Base-by-base conservation (phyloP, 2,888 invertebrate genomes). In the Microplitis manilae region DNA sequence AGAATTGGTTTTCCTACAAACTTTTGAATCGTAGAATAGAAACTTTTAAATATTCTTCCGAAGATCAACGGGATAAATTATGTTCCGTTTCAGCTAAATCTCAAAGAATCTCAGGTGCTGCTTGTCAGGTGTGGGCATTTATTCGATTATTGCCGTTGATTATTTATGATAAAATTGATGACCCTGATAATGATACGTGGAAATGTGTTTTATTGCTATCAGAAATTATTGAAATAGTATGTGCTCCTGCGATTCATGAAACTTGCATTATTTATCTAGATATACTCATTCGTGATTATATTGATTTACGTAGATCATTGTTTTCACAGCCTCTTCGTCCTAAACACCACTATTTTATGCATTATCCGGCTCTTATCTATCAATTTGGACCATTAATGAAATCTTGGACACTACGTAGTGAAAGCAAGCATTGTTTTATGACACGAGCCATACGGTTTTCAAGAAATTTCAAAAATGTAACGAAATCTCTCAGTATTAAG, bases 191-290 rank as follows among this genome's bases (percentile, higher is more conserved):
- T 71, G 74, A 81, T 38, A 67, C 69, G 5, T 84, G 83, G 83
- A 59, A 30, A n/a, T 68, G 41, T 59, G 59, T 83, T 40, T 9
- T 83, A 7, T 20, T 80, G 8, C 40, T 83, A 0, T 59, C 68
- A 6, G 84, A 84, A 81, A 81, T 83, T 8, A 41, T 80, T 38
- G 83, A 84, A 79, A 83, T 84, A n/a, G 41, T 81, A 50, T 77
- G 76, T 50, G 70, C 83, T 30, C 81, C 83, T 8, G 67, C 41
- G 15, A 82, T 85, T 9, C 76, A 82, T 17, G 82, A 80, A 77
- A 40, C 50, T 5, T 67, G 38, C n/a, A 15, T 67, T 6, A 6
- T 9, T 38, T 68, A 74, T 67, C 38, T 80, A 13, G 9, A 76
- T 5, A 9, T 59, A 8, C 15, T 81, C 5, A 81, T 79, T 15